These are phyloP conservation scores for Hoplias malabaricus DNA, from an alignment of 2,113 vertebrate genomes.

Conservation along the genomic window DNA sequence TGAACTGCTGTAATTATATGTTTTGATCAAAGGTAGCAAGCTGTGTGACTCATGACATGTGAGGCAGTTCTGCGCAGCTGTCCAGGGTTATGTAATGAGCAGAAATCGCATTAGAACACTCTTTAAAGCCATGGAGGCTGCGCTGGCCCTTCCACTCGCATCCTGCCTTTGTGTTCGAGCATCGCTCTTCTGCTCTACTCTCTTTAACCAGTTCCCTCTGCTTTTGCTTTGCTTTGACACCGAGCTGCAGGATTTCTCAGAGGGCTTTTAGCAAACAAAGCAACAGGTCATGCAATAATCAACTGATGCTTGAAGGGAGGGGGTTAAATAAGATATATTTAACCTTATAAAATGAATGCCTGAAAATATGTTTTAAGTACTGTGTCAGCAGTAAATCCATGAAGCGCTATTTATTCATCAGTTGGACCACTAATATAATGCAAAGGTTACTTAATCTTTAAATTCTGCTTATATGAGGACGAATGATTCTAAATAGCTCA, in stretches of 20 bases:
- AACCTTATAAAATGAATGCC: neutral
- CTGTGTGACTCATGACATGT: conserved; percentile 19
- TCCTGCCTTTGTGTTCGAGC: neutral
- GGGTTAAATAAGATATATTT: neutral
- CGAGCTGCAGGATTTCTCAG: neutral
- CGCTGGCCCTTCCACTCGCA: neutral
- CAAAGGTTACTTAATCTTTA: too few species aligned
- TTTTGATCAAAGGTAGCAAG: neutral
- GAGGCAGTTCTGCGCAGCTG: conserved; percentile 47
- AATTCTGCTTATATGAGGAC: too few species aligned
- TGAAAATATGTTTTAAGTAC: neutral
- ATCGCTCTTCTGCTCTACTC: neutral
- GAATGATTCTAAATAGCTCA: too few species aligned
- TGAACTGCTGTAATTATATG: neutral
- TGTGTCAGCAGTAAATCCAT: neutral
- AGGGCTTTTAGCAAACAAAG: neutral
- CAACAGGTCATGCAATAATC: neutral
- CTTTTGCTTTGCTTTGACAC: neutral
- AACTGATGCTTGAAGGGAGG: neutral
- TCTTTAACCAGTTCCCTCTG: neutral
- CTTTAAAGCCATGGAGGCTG: conserved; percentile 14
- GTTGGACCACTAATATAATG: neutral
- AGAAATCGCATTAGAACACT: conserved; percentile 64
- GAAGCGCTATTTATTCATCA: neutral
- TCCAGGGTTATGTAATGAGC: conserved; percentile 62